phyloP scores from a whole-genome alignment of 2,888 invertebrate genomes.

The Clivina fossor region DNA sequence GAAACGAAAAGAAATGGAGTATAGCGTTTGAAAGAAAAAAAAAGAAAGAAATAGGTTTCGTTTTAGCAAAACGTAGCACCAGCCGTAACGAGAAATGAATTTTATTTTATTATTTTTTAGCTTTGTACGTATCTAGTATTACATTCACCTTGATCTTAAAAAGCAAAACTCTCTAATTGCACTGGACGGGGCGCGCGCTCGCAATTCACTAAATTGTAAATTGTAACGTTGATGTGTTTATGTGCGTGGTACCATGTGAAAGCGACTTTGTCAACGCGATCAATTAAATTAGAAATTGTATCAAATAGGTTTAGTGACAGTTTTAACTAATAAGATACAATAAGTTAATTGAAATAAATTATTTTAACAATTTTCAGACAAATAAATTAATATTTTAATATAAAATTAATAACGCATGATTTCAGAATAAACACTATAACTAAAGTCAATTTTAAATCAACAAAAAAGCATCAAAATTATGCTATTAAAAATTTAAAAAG shows the following conservation, averaged over 20 bases:
- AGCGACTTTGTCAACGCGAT: not conserved
- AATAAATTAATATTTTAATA: too few relatives aligned
- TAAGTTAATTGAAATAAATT: not conserved
- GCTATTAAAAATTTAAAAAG: too few relatives aligned
- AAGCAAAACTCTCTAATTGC: conserved; percentile 28
- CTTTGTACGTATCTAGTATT: too few relatives aligned
- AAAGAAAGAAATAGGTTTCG: not conserved
- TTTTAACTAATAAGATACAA: too few relatives aligned
- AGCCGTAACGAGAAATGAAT: conserved; percentile 17
- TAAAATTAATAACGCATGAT: too few relatives aligned
- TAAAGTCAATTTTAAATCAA: too few relatives aligned
- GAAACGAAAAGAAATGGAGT: conserved; percentile 12
- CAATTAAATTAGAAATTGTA: too few relatives aligned
- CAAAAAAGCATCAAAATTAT: too few relatives aligned
- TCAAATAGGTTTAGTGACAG: too few relatives aligned
- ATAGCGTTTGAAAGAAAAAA: too few relatives aligned
- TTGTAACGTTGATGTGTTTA: conserved; percentile 4
- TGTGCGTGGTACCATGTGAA: conserved; percentile 1
- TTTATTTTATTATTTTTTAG: not conserved
- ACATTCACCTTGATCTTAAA: conserved; percentile 33
- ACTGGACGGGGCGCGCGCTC: not conserved
- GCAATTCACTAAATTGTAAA: conserved; percentile 3
- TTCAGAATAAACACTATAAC: too few relatives aligned
- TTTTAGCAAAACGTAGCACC: conserved; percentile 3
- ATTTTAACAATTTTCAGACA: not conserved